Evolutionary conservation across 2,113 vertebrate genomes (phyloP), one percentile per base, ranked within the genome.

Genomic region (Protomyctophum bolini): DNA sequence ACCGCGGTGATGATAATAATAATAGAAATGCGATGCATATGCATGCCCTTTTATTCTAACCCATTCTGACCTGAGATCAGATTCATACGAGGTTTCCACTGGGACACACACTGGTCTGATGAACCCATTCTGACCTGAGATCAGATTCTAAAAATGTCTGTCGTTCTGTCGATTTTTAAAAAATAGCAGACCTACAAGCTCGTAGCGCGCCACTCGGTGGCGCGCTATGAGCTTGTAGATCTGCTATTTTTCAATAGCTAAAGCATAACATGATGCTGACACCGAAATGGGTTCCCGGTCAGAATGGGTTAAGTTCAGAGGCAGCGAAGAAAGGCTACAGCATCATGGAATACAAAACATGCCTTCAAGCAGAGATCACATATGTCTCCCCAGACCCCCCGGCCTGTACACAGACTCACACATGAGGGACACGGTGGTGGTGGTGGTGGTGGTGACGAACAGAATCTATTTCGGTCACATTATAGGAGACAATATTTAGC

Each of bases 1-100:
- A n/a, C n/a, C n/a, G 75, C 76, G 70, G 85, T 77, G 78, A 83
- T 72, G 90, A 89, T 91, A 87, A 88, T 87, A 91, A 92, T 89
- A 89, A 21, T 21, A 41, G 33, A 76, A 88, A 85, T 78, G 70
- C 65, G 68, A 91, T 91, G 88, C 87, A 92, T 91, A 91, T 91
- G 83, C 80, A 91, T 91, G 89, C 10, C 41, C 76, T 70, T 41
- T 83, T 81, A 75, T 89, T 91, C n/a, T n/a, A n/a, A n/a, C n/a
- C n/a, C n/a, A n/a, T n/a, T n/a, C n/a, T n/a, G n/a, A n/a, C n/a
- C n/a, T n/a, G n/a, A n/a, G n/a, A n/a, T n/a, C n/a, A n/a, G n/a
- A n/a, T n/a, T n/a, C n/a, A n/a, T n/a, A n/a, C n/a, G n/a, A n/a
- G n/a, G n/a, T n/a, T n/a, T n/a, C n/a, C n/a, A n/a, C n/a, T n/a